phyloP scores from a whole-genome alignment of 2,113 vertebrate genomes.

The Chelonoidis abingdonii region DNA sequence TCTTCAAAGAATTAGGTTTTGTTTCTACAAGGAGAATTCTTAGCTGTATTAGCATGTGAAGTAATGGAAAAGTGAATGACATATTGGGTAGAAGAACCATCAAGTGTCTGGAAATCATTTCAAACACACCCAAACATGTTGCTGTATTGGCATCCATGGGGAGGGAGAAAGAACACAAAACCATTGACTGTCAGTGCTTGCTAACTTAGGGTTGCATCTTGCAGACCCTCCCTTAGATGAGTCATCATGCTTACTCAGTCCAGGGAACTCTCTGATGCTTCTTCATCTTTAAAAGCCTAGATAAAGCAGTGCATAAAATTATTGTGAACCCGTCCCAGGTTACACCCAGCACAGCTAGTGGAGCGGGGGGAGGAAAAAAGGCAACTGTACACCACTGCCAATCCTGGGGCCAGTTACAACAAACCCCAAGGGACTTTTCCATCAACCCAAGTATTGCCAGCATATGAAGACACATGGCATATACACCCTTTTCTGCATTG shows the following conservation, averaged over 20 bases:
- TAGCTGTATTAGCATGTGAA: neutral
- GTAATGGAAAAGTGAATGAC: neutral
- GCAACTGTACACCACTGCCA: neutral
- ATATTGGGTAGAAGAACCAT: rapidly evolving
- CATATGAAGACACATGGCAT: neutral
- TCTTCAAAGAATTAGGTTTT: neutral
- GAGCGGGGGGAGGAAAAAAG: neutral
- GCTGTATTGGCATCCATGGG: neutral
- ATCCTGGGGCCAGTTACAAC: neutral
- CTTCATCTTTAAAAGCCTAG: rapidly evolving
- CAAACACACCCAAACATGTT: neutral
- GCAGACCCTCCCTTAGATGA: neutral
- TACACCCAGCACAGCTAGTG: neutral
- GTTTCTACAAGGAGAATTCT: neutral
- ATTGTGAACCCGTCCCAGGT: neutral
- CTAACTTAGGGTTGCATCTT: neutral
- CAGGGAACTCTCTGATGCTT: too few relatives aligned
- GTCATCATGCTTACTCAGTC: neutral
- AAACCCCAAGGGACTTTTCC: neutral
- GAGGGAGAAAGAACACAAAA: neutral
- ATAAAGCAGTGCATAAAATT: neutral
- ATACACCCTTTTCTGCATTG: neutral
- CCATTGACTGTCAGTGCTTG: neutral
- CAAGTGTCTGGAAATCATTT: neutral
- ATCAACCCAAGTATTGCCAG: neutral